A percentile compares a stretch with the other conserved stretches of the same genome.
These are phyloP conservation scores for Peromyscus attwateri DNA, from an alignment of 2,797 vertebrate species.

Conservation along the genomic window DNA sequence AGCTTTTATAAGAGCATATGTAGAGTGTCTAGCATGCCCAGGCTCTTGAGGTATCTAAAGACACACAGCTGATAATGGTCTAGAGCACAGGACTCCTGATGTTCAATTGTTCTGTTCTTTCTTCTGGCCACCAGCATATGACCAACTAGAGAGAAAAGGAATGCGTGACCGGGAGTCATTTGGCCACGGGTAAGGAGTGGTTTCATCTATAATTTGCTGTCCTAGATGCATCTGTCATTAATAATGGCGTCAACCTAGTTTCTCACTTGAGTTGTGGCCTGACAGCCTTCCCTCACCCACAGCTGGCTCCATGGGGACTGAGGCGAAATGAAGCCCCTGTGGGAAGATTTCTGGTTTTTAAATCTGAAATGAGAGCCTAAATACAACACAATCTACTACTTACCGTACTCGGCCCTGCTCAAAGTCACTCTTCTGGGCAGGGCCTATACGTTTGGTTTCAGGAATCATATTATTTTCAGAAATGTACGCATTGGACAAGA, in stretches of 20 bases:
- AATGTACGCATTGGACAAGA: neutral
- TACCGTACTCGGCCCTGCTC: neutral
- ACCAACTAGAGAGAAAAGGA: conserved; percentile 2
- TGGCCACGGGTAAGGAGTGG: neutral
- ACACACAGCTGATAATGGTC: neutral
- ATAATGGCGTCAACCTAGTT: neutral
- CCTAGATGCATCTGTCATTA: neutral
- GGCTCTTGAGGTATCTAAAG: neutral
- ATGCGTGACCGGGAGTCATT: neutral
- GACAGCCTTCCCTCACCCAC: neutral
- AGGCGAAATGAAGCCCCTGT: neutral
- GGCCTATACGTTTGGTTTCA: neutral
- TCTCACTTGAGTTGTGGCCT: neutral
- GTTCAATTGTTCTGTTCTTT: neutral
- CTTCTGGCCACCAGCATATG: neutral
- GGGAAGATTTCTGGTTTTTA: neutral
- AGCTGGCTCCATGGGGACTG: neutral
- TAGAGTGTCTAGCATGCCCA: neutral
- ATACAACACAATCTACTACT: neutral
- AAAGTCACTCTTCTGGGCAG: neutral
- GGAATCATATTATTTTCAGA: conserved; percentile 48
- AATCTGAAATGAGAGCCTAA: neutral
- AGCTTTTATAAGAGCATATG: neutral
- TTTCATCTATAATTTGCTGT: conserved; percentile 14
- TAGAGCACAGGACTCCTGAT: neutral